Percentiles rank a stretch among this genome's conserved stretches.
These are phyloP conservation scores for Phodopus roborovskii DNA, from an alignment of 2,113 vertebrate species.

Conservation along the genomic window DNA sequence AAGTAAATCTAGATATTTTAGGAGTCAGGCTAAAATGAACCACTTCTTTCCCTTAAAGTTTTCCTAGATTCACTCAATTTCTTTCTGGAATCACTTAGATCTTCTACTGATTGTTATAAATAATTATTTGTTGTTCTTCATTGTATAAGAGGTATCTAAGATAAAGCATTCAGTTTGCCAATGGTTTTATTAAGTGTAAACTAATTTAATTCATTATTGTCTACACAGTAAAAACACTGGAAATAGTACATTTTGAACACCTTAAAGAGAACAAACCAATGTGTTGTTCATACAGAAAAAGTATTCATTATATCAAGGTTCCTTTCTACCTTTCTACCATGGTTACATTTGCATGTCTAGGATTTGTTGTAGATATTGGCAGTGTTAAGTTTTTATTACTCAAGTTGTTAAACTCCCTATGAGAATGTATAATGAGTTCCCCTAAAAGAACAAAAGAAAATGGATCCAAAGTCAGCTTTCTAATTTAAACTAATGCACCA, in stretches of 20 bases:
- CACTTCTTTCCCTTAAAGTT: neutral
- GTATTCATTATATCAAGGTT: neutral
- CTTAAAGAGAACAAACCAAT: neutral
- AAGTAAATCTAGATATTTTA: neutral
- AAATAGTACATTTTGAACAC: rapidly evolving
- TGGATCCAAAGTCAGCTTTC: neutral
- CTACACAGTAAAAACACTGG: neutral
- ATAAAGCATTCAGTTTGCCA: neutral
- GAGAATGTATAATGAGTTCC: neutral
- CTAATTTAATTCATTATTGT: neutral
- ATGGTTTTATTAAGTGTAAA: neutral
- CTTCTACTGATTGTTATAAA: neutral
- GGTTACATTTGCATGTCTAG: neutral
- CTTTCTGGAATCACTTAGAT: neutral
- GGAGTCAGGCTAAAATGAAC: neutral
- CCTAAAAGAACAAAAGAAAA: neutral
- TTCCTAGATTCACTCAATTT: neutral
- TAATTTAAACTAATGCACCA: constrained; percentile 9
- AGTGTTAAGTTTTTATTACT: neutral
- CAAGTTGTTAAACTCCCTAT: neutral
- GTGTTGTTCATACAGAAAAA: neutral
- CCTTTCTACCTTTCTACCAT: neutral
- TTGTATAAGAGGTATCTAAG: neutral
- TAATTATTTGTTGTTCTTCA: neutral
- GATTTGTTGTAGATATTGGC: neutral